Base-by-base conservation (phyloP, 2,888 invertebrate species). In the Thelaira solivaga region DNA sequence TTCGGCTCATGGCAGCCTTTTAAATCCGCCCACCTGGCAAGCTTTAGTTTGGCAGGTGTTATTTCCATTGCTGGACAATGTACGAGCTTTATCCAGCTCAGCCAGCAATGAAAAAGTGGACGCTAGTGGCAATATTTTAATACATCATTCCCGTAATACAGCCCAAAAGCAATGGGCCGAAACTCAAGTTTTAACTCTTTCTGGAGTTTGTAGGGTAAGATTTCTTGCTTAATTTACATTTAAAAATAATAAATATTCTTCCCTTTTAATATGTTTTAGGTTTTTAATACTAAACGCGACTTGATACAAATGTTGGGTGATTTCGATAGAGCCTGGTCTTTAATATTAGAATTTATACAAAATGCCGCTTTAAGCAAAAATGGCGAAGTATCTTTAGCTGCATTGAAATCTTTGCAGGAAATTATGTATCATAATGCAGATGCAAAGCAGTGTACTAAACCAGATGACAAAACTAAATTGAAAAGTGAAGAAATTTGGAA, bases 141-240 rank as follows among this genome's bases (percentile, higher is more conserved):
- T 99, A 83, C 99, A 99, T 89, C 99, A 99, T 89, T 97, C 98
- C 0, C 92, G 99, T 73, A 99, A 99, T 89, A 99, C 99, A 0
- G 98, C 98, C 53, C 97, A 98, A 89, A 99, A 99, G 85, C 99
- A 99, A 86, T 99, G 98, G 98, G 97, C 98, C 0, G 98, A 99
- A 90, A 99, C 99, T 0, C 96, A 97, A 91, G 97, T 96, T 39
- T 88, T 97, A 76, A 96, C 96, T 0, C 89, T 97, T 11, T 96
- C 96, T 2, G 98, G 98, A 0, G 97, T 98, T 18, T 96, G 97
- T 0, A 91, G 97, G 79, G 97, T 95, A 53, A 68, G 65, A 29
- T 51, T 59, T 55, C 8, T 43, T 16, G 8, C 10, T 16, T 39
- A 20, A 29, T 18, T 4, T 43, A 16, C 29, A 7, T 13, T 45